Conservation (phyloP, 1,140 invertebrate species). For the Lepidotrigona ventralis region DNA sequence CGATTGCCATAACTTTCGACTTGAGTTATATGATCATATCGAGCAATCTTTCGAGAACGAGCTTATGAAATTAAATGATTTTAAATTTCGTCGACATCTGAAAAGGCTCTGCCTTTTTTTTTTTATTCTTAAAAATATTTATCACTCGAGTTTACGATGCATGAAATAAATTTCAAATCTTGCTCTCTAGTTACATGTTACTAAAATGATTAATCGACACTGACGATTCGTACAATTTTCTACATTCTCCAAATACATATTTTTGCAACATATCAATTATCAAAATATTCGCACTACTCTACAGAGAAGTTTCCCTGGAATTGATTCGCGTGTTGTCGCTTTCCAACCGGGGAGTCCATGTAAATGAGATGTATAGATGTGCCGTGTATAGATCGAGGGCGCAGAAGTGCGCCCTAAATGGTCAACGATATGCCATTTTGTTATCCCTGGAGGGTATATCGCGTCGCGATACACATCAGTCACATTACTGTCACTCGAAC, state of each 20-base stretch:
- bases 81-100: not conserved
- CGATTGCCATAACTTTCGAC: not conserved
- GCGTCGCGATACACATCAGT: conserved; percentile 33
- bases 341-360: not conserved
- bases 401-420: conserved; percentile 43
- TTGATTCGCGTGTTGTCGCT: conserved; percentile 24
- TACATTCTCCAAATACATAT: too few species aligned
- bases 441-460: conserved; percentile 28
- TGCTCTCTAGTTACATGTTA: too few species aligned
- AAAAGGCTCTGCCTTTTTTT: not conserved
- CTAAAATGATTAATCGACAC: too few species aligned
- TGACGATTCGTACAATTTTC: too few species aligned
- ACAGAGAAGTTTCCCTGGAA: conserved; percentile 1
- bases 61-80: not conserved
- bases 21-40: not conserved
- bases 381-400: not conserved
- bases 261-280: too few species aligned
- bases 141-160: not conserved
- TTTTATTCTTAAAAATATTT: not conserved
- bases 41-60: not conserved
- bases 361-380: conserved; percentile 19
- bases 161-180: too few species aligned
- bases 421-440: conserved; percentile 49
- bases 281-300: not conserved
- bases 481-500: conserved; percentile 56